Conservation (phyloP, 2,797 vertebrate species). For the Arnoldichthys spilopterus region DNA sequence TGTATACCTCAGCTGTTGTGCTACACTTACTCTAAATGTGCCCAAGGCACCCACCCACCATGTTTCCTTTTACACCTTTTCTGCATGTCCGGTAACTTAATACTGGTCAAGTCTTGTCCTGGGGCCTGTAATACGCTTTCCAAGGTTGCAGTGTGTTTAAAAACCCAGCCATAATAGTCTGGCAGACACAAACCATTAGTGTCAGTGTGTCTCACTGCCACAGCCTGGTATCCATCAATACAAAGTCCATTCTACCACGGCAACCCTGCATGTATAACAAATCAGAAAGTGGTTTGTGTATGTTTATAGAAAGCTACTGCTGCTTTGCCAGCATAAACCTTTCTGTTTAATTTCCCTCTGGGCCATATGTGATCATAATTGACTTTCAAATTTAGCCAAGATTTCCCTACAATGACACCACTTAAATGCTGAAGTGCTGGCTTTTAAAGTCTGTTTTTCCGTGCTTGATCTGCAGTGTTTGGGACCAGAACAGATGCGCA, state of each 20-base stretch:
- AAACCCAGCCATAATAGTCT: slow-evolving; percentile 49
- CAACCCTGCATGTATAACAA: slow-evolving; percentile 23
- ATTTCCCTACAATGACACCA: slow-evolving; percentile 15
- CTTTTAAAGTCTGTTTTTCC: background rate
- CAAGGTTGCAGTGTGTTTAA: slow-evolving; percentile 44
- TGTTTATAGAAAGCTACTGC: slow-evolving; percentile 9
- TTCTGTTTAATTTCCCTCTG: background rate
- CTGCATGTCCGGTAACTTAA: slow-evolving; percentile 56
- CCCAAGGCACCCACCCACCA: background rate
- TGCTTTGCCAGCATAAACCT: background rate
- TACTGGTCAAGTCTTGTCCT: slow-evolving; percentile 31
- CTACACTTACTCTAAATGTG: slow-evolving; percentile 8
- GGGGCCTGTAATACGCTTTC: slow-evolving; percentile 40
- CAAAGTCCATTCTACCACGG: background rate
- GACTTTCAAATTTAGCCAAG: slow-evolving; percentile 14
- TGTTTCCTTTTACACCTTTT: slow-evolving; percentile 60
- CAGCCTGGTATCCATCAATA: background rate
- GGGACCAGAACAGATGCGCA: slow-evolving; percentile 10
- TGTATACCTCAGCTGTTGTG: background rate
- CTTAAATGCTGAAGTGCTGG: background rate
- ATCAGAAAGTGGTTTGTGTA: background rate
- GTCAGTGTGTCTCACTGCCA: slow-evolving; percentile 40
- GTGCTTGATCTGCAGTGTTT: slow-evolving; percentile 38
- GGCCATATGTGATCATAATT: slow-evolving; percentile 12
- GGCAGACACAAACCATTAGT: slow-evolving; percentile 39